Base-by-base conservation (phyloP, 1,140 invertebrate species). In the Heliconius melpomene region DNA sequence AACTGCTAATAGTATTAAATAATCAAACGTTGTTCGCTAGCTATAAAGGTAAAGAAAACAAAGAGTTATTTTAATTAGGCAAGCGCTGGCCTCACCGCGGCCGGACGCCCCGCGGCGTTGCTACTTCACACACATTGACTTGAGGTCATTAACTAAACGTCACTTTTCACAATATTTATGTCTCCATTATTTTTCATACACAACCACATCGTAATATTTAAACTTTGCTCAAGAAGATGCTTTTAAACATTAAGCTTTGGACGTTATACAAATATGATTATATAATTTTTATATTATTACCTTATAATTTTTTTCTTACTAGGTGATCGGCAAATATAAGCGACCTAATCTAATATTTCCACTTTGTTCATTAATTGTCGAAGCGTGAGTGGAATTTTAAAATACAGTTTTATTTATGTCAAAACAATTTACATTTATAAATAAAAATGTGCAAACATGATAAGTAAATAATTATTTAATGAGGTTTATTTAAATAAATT, bases 81-180 rank as follows among this genome's bases (percentile, higher is more conserved):
- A 88, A 85, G 84, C 86, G 86, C 87, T 87, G 85, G 82, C 79
- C 82, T 83, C 79, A 86, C 84, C n/a, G 79, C 70, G 84, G 26
- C 60, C 60, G 5, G 60, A 82, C 86, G 78, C 87, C 90, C 90
- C 86, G 89, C 84, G 78, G 90, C 77, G 89, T 76, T 66, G 89
- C 89, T 92, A 92, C 92, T 92, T 91, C 89, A 91, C 84, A 88
- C 87, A 90, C 90, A 88, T 89, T 88, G 89, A 88, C 82, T 82
- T 73, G 83, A 82, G 81, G 81, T 93, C 91, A 89, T 93, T 93
- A 91, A 93, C 88, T 87, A 91, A 92, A 93, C 90, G 90, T 92
- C 90, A 91, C 86, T 92, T 92, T 92, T 91, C 90, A 91, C 88
- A 86, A 90, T 92, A 93, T 92, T 92, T 92, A 92, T 92, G 90